Base-by-base conservation (phyloP, 2,797 vertebrate species). In the Caiman crocodilus region DNA sequence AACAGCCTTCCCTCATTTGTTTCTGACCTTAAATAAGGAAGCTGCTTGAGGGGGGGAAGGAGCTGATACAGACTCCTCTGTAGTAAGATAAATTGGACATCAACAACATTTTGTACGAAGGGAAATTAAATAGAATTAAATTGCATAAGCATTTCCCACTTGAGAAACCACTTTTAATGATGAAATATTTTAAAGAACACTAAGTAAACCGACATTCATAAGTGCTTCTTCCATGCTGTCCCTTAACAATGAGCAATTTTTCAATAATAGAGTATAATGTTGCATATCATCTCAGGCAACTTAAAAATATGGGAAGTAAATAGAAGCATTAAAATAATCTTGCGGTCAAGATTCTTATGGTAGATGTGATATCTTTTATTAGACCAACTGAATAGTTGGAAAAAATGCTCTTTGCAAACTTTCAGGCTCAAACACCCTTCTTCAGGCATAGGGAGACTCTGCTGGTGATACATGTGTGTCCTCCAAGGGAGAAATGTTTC, bases 11-110 rank as follows among this genome's bases (percentile, higher is more conserved):
- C 42, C 42, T 50, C 42, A 50, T 50, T 50, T 50, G 42, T 50
- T 50, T 50, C 42, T 50, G 42, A 50, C 42, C 42, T 50, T 50
- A 50, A 50, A 3, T 50, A 50, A 50, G 42, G 42, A 50, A 90
- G 74, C 82, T 93, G 85, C 90, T 95, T 90, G 59, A 69, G 85
- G 88, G 89, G 76, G 76, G 88, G 90, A 90, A 92, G 91, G 55
- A 58, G 50, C 79, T 3, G 1, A 30, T 93, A 81, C 84, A 80
- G 90, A 84, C 50, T 81, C 92, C 88, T 93, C 5, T 1, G 90
- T 94, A 95, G 76, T 84, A 79, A 94, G 50, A 4, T 23, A 83
- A 79, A 67, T 93, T 57, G 95, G 90, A 85, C 89, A 63, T 50
- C 88, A 85, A 61, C 65, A 26, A 84, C 90, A 80, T 83, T 55